phyloP scores from a whole-genome alignment of 2,888 invertebrate genomes.

The Agrochola circellaris region DNA sequence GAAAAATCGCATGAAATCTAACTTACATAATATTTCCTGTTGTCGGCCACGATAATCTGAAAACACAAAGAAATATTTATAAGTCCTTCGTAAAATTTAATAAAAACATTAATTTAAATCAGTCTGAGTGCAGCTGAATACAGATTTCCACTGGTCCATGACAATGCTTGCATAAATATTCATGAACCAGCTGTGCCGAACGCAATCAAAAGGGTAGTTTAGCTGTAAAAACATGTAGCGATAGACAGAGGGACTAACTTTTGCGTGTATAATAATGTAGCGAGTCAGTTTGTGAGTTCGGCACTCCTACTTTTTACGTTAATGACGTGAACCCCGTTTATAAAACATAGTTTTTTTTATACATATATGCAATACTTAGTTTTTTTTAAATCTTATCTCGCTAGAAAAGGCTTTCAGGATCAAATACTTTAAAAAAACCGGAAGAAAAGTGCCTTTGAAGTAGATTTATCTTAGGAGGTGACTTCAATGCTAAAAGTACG shows the following conservation, averaged over 20 bases:
- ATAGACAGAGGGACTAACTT: not conserved
- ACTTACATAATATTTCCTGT: slow-evolving; percentile 10
- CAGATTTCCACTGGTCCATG: not conserved
- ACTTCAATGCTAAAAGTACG: no score
- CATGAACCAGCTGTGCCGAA: slow-evolving; percentile 3
- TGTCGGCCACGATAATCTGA: slow-evolving; percentile 32
- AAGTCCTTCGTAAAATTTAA: not conserved
- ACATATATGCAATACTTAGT: no score
- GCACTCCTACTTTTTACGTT: no score
- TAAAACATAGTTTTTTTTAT: no score
- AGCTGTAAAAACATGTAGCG: not conserved
- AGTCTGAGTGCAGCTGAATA: slow-evolving; percentile 10
- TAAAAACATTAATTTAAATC: slow-evolving; percentile 20
- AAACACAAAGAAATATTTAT: slow-evolving; percentile 22
- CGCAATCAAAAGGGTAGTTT: slow-evolving; percentile 35
- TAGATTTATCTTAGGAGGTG: no score
- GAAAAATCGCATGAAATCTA: not conserved
- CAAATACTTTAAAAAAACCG: no score
- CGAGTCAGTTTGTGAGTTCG: no score
- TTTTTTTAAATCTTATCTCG: no score
- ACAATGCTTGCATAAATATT: slow-evolving; percentile 41
- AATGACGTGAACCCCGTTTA: not conserved
- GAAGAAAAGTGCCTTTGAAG: no score
- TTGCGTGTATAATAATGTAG: no score
- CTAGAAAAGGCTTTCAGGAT: no score